Conservation (phyloP, 1,140 invertebrate genomes). For the Apocrypta bakeri region DNA sequence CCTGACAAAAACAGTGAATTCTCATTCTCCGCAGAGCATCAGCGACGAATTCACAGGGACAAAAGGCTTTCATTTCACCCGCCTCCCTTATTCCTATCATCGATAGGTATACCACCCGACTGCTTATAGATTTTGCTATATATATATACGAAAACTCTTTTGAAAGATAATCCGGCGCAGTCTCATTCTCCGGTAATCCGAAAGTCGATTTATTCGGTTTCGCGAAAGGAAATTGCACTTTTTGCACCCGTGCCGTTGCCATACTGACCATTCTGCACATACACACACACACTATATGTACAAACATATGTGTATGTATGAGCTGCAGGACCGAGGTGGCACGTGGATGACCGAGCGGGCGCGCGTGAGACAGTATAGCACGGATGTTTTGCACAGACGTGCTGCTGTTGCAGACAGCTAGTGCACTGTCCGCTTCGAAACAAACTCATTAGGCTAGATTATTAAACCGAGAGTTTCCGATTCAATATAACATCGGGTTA, state of each 20-base stretch:
- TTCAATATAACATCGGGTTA: neutral
- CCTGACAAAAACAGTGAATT: too few species aligned
- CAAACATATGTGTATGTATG: too few species aligned
- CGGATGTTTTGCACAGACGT: neutral
- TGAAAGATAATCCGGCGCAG: neutral
- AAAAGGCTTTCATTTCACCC: too few species aligned
- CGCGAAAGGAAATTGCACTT: neutral
- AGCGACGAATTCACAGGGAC: too few species aligned
- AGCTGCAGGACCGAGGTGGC: neutral
- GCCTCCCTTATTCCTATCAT: too few species aligned
- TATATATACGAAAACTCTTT: neutral
- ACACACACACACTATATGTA: neutral
- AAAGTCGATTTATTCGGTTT: constrained; percentile 2
- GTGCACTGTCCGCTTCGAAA: neutral
- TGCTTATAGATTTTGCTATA: too few species aligned
- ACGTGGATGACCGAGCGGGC: constrained; percentile 6
- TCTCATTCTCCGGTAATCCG: neutral
- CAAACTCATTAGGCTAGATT: constrained; percentile 26
- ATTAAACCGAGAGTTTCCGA: neutral
- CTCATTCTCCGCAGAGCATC: too few species aligned
- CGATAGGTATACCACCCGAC: too few species aligned
- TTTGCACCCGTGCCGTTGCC: neutral
- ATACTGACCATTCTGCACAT: too few species aligned
- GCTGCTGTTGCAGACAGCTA: neutral
- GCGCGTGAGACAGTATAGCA: too few species aligned